phyloP scores from a whole-genome alignment of 1,140 invertebrate species.

The Leptonema lineaticorne region DNA sequence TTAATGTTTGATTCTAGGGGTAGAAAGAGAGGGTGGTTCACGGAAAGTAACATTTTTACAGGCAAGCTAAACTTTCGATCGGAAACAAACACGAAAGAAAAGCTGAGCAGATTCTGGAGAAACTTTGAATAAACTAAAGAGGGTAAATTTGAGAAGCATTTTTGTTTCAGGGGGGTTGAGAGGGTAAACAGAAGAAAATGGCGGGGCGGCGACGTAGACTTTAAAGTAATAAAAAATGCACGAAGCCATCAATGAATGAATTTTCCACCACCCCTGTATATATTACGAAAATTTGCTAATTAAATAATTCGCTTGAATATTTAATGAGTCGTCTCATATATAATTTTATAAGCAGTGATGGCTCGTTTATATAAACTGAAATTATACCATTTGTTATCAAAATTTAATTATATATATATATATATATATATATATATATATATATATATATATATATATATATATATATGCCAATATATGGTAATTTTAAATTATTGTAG shows the following conservation, averaged over 20 bases:
- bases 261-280: too few relatives aligned
- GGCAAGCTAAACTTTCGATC: constrained; percentile 4
- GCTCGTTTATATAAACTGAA: too few relatives aligned
- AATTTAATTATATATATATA: too few relatives aligned
- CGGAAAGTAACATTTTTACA: constrained; percentile 11
- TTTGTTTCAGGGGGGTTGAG: constrained; percentile 10
- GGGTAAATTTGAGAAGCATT: constrained; percentile 13
- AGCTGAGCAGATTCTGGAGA: background rate
- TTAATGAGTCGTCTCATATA: too few relatives aligned
- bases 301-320: too few relatives aligned
- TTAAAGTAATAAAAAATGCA: background rate
- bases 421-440: background rate
- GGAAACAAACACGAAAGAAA: constrained; percentile 19
- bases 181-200: constrained; percentile 2
- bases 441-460: constrained; percentile 1
- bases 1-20: background rate
- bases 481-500: background rate
- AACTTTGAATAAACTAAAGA: constrained; percentile 16
- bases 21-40: too few relatives aligned
- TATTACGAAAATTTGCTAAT: too few relatives aligned
- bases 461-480: background rate
- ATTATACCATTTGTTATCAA: too few relatives aligned
- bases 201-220: background rate
- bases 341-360: too few relatives aligned
- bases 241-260: background rate